These are phyloP conservation scores for Gambusia yucatana DNA, from an alignment of 2,797 vertebrate genomes.

Conservation along the genomic window DNA sequence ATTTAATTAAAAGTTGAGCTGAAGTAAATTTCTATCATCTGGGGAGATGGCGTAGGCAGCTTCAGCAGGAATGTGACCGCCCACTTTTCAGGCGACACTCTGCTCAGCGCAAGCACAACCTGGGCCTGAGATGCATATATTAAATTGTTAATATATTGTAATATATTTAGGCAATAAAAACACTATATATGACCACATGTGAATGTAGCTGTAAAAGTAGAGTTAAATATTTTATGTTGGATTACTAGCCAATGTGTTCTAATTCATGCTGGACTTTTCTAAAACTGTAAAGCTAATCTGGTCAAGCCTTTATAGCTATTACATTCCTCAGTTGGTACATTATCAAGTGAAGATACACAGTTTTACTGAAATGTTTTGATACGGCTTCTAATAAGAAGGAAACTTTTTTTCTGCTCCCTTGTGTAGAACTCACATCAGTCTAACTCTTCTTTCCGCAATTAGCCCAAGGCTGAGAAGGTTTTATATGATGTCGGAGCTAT, in stretches of 20 bases:
- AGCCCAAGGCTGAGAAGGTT: slow-evolving; percentile 10
- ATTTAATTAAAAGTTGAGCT: too few relatives aligned
- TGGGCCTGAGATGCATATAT: background rate
- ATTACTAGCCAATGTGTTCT: slow-evolving; percentile 1
- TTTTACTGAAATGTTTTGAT: background rate
- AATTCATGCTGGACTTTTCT: slow-evolving; percentile 2
- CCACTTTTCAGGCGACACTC: too few relatives aligned
- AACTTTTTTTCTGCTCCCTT: slow-evolving; percentile 4
- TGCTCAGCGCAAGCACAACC: too few relatives aligned
- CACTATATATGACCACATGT: background rate
- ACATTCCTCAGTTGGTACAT: background rate
- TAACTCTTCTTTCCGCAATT: slow-evolving; percentile 2
- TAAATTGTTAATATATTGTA: background rate
- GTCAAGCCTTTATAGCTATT: background rate
- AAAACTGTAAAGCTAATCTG: background rate
- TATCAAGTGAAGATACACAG: background rate
- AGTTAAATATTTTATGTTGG: background rate
- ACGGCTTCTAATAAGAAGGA: background rate
- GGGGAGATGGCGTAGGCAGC: too few relatives aligned
- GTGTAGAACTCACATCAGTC: slow-evolving; percentile 12
- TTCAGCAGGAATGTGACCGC: too few relatives aligned
- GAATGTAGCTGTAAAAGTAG: slow-evolving; percentile 7
- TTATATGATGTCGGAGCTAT: slow-evolving; percentile 21
- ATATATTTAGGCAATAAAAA: background rate
- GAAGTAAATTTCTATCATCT: too few relatives aligned